Conservation (phyloP, 2,797 vertebrate species). For the Kryptolebias ocellatus region DNA sequence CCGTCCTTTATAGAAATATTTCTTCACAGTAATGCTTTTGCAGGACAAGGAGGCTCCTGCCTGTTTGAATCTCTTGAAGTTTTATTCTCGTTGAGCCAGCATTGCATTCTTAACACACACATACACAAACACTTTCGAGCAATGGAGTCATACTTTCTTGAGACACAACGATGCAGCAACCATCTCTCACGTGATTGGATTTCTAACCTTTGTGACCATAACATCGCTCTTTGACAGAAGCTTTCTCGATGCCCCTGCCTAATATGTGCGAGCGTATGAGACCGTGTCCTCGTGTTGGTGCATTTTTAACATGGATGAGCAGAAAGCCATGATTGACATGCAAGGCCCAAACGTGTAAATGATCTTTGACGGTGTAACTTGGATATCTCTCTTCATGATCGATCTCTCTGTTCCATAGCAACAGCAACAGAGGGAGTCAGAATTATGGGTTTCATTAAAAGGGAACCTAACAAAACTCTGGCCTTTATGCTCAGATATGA, state of each 20-base stretch:
- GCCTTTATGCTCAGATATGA: conserved; percentile 75
- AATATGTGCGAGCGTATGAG: conserved; percentile 3
- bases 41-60: conserved; percentile 38
- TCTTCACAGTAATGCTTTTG: conserved; percentile 27
- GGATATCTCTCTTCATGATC: conserved; percentile 67
- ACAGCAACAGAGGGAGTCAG: conserved; percentile 44
- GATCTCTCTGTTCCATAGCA: conserved; percentile 51
- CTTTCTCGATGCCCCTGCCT: conserved; percentile 22
- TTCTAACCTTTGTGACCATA: conserved; percentile 67
- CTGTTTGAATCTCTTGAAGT: conserved; percentile 60
- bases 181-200: conserved; percentile 71
- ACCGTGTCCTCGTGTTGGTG: neutral
- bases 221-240: conserved; percentile 66
- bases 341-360: conserved; percentile 33
- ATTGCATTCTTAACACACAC: conserved; percentile 25
- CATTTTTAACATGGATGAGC: neutral
- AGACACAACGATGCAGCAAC: conserved; percentile 43
- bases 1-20: conserved; percentile 15
- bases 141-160: conserved; percentile 50
- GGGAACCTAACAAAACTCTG: conserved; percentile 72
- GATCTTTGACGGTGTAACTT: conserved; percentile 34
- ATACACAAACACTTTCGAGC: conserved; percentile 14
- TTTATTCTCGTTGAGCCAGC: conserved; percentile 60
- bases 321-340: conserved; percentile 16
- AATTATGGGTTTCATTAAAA: conserved; percentile 78